Evolutionary conservation across 2,113 vertebrate genomes (phyloP).

Genomic region (Lucifuga dentata): DNA sequence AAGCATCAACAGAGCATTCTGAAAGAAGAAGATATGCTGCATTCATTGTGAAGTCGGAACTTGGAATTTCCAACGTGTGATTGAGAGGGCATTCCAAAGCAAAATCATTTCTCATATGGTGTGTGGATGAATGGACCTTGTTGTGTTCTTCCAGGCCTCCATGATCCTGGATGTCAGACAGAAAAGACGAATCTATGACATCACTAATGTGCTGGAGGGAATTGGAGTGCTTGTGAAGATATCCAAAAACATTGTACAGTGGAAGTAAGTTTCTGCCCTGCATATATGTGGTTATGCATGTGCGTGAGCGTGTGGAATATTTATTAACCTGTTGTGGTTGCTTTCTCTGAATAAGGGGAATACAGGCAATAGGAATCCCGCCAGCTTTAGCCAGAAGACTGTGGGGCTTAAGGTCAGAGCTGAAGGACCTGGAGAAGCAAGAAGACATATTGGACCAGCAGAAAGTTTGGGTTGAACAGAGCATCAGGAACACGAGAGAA

Average conservation of each 20-base stretch:
- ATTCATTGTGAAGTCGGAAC: too few species aligned
- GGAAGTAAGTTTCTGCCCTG: constrained; percentile 88
- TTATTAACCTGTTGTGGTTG: background rate
- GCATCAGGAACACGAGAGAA: constrained; percentile 92
- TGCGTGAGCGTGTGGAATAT: background rate
- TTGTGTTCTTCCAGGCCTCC: constrained; percentile 83
- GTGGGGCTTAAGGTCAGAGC: constrained; percentile 89
- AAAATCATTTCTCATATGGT: too few species aligned
- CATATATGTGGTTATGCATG: background rate
- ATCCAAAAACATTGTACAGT: constrained; percentile 94
- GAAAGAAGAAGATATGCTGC: too few species aligned
- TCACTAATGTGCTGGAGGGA: constrained; percentile 96
- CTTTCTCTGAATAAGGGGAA: constrained; percentile 80
- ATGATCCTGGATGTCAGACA: constrained; percentile 88
- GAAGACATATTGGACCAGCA: constrained; percentile 92
- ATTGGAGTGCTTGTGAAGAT: constrained; percentile 93
- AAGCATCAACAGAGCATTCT: too few species aligned
- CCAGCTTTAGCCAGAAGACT: constrained; percentile 86
- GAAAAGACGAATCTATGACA: constrained; percentile 96
- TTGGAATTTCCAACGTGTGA: too few species aligned
- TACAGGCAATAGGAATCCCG: constrained; percentile 85
- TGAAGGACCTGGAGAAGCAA: constrained; percentile 88
- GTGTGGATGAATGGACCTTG: too few species aligned
- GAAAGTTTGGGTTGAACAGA: constrained; percentile 91
- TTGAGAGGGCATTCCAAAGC: too few species aligned